Evolutionary conservation across 1,140 invertebrate genomes (phyloP), one percentile per base, ranked within the genome.

Genomic region (Bombus pascuorum): DNA sequence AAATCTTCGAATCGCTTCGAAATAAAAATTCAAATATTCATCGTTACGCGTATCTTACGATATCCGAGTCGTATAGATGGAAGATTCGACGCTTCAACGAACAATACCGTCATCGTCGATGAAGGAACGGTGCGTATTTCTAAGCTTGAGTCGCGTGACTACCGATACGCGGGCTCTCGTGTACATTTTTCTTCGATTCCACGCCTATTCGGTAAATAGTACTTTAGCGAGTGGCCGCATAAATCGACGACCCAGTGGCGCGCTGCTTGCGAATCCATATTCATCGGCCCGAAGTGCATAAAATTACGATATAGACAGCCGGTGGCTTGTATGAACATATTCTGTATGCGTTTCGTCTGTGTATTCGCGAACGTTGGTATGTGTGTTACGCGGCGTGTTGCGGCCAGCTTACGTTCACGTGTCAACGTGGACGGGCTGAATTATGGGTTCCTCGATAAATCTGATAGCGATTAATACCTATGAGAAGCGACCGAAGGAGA

Each of bases 281-380:
- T 93, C 92, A 93, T 93, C 89, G 92, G 86, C 68, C 85, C 89
- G 89, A 92, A 93, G 90, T 93, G 93, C 92, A 94, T 94, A 94
- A 93, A 94, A 94, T 94, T 94, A 94, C 93, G 91, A 93, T 93
- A 92, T 87, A 92, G 76, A 80, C 75, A 79, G 42, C 34, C 44
- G 39, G 28, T 37, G 22, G 32, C 53, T 53, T 8, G 80, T 53
- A 25, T 28, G 28, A 34, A 22, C 34, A 6, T 10, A 53, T 22
- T 39, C 9, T 37, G 22, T 12, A 1, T 10, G 25, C 37, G 37
- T n/a, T 22, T 25, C 37, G 25, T 6, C 8, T 0, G 18, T 66
- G 5, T 32, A n/a, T 66, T 18, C 32, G 65, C 15, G 65, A 22
- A 15, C 8, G 32, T 37, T 18, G 10, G 73, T 72, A 18, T 22